Percentiles rank a stretch among this genome's conserved stretches.
These are phyloP conservation scores for Aphelinus certus DNA, from an alignment of 1,140 invertebrate species.

Conservation along the genomic window DNA sequence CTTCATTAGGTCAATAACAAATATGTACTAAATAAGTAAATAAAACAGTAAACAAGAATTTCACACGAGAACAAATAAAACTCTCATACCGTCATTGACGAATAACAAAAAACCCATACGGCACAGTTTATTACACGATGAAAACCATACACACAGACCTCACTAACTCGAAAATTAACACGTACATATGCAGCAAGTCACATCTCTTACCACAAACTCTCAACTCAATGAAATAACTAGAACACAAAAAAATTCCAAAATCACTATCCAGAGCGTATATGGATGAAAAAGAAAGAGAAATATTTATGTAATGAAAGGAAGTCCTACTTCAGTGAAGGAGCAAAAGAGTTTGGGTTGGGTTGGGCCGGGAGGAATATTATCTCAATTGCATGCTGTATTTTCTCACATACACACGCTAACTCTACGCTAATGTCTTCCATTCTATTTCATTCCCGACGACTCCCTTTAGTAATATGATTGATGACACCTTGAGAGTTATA, in stretches of 20 bases:
- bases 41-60: background rate
- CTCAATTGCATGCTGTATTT: slow-evolving; percentile 50
- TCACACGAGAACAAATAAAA: slow-evolving; percentile 13
- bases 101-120: background rate
- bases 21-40: background rate
- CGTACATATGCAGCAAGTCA: slow-evolving; percentile 27
- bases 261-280: background rate
- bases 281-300: too few species aligned
- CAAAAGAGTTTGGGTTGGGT: background rate
- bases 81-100: background rate
- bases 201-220: background rate
- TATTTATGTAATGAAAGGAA: too few species aligned
- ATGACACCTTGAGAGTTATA: background rate
- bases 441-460: slow-evolving; percentile 15
- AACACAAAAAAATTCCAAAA: slow-evolving; percentile 7
- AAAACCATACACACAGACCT: slow-evolving; percentile 12
- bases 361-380: slow-evolving; percentile 28
- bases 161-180: slow-evolving; percentile 24
- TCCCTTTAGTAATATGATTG: too few species aligned
- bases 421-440: slow-evolving; percentile 44
- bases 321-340: too few species aligned
- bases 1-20: too few species aligned
- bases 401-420: slow-evolving; percentile 43
- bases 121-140: slow-evolving; percentile 39
- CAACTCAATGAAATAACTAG: slow-evolving; percentile 6